Conservation (phyloP, 2,797 vertebrate genomes). For the Heliangelus exortis region DNA sequence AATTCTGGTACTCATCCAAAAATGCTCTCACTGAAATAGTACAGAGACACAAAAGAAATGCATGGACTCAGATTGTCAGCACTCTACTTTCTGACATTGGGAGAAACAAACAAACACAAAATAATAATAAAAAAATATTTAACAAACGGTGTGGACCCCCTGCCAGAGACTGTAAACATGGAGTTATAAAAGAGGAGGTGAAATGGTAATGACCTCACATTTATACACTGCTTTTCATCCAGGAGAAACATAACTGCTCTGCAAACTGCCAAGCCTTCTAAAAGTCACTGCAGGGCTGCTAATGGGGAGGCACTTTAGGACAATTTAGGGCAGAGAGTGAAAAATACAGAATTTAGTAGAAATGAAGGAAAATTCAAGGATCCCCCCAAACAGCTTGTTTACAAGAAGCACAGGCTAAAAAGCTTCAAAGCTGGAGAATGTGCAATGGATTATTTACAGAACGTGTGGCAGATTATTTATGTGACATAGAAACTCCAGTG, state of each 20-base stretch:
- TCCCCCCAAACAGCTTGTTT: not conserved
- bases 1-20: slow-evolving; percentile 45
- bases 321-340: not conserved
- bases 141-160: not conserved
- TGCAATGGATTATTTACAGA: not conserved
- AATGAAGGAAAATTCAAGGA: not conserved
- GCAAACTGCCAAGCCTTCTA: not conserved
- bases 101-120: not conserved
- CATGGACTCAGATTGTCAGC: not conserved
- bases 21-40: not conserved
- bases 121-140: too few species aligned
- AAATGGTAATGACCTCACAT: not conserved
- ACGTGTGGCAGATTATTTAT: not conserved
- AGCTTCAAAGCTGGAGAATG: not conserved
- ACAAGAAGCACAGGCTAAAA: not conserved
- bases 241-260: not conserved
- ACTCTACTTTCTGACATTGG: fast-evolving
- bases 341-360: not conserved
- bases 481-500: not conserved
- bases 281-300: not conserved
- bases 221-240: not conserved
- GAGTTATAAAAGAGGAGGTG: not conserved
- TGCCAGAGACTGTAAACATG: not conserved
- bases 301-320: not conserved
- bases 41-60: not conserved